Percentiles rank a stretch among this genome's conserved stretches.
phyloP scores from a whole-genome alignment of 2,888 invertebrate genomes.

The Drosophila maculinotata region DNA sequence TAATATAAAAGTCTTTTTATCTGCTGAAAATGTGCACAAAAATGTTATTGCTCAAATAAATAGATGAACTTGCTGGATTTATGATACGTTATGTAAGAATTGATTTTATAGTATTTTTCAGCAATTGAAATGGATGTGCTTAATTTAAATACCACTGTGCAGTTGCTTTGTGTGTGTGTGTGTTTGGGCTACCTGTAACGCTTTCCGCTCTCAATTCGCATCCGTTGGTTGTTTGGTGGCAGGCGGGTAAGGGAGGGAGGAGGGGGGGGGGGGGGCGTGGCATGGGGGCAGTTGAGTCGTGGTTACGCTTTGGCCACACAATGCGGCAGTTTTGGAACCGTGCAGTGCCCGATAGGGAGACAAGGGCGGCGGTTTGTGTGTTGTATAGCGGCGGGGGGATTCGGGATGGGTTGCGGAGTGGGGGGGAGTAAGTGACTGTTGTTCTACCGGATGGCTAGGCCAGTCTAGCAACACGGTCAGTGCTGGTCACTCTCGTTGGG shows the following conservation, averaged over 20 bases:
- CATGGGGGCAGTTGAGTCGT: constrained; percentile 36
- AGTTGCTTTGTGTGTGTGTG: not conserved
- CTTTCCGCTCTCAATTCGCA: constrained; percentile 71
- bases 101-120: too few relatives aligned
- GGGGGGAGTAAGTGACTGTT: constrained; percentile 21
- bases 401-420: not conserved
- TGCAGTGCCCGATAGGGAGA: constrained; percentile 28
- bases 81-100: not conserved
- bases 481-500: constrained; percentile 55
- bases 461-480: constrained; percentile 29
- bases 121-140: not conserved
- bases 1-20: too few relatives aligned
- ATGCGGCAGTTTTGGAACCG: constrained; percentile 58
- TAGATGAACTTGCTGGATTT: not conserved
- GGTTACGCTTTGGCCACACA: constrained; percentile 71
- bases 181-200: constrained; percentile 53
- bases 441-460: constrained; percentile 25
- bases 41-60: too few relatives aligned
- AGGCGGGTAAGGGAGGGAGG: not conserved
- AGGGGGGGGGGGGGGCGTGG: not conserved
- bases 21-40: too few relatives aligned
- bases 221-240: constrained; percentile 53
- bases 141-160: constrained; percentile 28
- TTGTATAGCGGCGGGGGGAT: not conserved
- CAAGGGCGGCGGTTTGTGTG: too few relatives aligned